A percentile compares a stretch with the other conserved stretches of the same genome.
phyloP scores from a whole-genome alignment of 2,113 vertebrate genomes.

The Herpetotheres cachinnans region DNA sequence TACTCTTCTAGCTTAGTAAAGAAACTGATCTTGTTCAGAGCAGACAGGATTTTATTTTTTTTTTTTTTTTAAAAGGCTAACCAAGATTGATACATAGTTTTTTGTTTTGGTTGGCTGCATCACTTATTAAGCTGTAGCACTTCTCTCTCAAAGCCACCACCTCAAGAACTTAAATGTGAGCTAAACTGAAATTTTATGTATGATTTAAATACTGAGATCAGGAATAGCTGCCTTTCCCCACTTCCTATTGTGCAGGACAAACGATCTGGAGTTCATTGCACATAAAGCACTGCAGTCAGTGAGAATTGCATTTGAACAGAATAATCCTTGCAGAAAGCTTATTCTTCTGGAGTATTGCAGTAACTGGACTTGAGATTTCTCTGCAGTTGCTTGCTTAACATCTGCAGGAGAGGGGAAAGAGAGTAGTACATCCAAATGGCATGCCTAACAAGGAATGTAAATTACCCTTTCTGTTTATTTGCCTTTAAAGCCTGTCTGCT shows the following conservation, averaged over 20 bases:
- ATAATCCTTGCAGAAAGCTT: not conserved
- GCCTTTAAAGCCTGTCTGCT: not conserved
- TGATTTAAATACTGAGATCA: not conserved
- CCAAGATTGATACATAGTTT: not conserved
- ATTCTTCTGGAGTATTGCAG: not conserved
- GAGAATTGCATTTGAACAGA: not conserved
- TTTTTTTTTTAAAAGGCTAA: not conserved
- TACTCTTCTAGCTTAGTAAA: not conserved
- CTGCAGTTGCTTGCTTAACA: not conserved
- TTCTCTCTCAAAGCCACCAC: not conserved
- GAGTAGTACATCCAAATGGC: not conserved
- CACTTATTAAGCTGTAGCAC: not conserved
- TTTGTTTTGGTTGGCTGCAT: not conserved
- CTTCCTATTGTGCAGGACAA: not conserved
- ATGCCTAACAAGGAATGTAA: slow-evolving; percentile 28
- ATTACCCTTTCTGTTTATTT: slow-evolving; percentile 18
- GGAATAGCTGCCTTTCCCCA: not conserved
- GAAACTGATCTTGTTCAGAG: not conserved
- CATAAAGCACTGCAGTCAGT: not conserved
- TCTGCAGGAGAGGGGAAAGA: not conserved
- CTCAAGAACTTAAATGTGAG: not conserved
- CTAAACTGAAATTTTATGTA: not conserved
- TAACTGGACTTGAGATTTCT: not conserved
- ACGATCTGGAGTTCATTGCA: not conserved
- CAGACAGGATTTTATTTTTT: not conserved